Conservation (phyloP, 1,140 invertebrate genomes). For the Mycetomoellerius zeteki region DNA sequence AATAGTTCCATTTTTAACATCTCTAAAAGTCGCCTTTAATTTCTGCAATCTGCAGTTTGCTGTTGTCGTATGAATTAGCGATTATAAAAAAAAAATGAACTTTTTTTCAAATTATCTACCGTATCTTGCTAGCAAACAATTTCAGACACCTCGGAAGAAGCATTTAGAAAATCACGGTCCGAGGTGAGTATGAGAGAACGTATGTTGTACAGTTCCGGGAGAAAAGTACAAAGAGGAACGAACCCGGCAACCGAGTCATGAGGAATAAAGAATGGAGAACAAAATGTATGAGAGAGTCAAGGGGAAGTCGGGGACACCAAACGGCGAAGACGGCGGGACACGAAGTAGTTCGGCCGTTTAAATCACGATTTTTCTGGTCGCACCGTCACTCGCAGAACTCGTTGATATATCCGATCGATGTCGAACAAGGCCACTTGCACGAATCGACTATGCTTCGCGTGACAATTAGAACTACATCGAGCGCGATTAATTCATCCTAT, state of each 20-base stretch:
- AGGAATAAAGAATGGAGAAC: conserved; percentile 71
- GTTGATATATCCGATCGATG: conserved; percentile 69
- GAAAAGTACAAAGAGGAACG: conserved; percentile 62
- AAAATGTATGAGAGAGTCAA: conserved; percentile 51
- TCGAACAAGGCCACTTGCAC: conserved; percentile 66
- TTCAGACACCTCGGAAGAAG: conserved; percentile 44
- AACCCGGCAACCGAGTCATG: conserved; percentile 60
- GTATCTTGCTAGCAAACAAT: conserved; percentile 6
- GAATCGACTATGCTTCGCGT: conserved; percentile 59
- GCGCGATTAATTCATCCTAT: conserved; percentile 29
- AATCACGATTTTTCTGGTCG: conserved; percentile 75
- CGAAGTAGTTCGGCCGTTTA: conserved; percentile 66
- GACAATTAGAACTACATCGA: conserved; percentile 68
- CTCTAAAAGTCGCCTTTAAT: conserved; percentile 31
- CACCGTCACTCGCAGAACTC: conserved; percentile 64
- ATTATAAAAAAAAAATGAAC: conserved; percentile 23
- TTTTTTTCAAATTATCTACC: not conserved
- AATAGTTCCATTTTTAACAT: not conserved
- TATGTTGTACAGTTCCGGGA: conserved; percentile 44
- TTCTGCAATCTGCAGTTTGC: not conserved
- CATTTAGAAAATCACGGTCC: conserved; percentile 68
- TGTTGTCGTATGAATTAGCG: not conserved
- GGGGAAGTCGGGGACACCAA: not conserved
- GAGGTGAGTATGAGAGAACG: conserved; percentile 46
- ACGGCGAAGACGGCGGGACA: not conserved